phyloP scores from a whole-genome alignment of 2,113 vertebrate genomes.

The Polypterus senegalus region DNA sequence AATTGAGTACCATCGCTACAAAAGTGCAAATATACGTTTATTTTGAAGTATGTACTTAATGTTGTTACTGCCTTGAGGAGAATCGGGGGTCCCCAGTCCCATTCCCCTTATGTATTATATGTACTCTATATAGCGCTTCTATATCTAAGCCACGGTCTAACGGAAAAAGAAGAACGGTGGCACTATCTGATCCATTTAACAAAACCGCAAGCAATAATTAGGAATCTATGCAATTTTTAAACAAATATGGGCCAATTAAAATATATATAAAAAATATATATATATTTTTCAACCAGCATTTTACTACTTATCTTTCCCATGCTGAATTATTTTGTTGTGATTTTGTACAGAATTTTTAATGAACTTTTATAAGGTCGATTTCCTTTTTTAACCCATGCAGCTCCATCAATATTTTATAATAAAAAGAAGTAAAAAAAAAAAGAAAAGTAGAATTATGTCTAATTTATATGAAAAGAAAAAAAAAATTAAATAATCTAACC shows the following conservation, averaged over 20 bases:
- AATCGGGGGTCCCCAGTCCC: constrained; percentile 40
- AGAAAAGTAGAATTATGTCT: constrained; percentile 72
- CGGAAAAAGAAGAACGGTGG: constrained; percentile 28
- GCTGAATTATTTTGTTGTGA: constrained; percentile 84
- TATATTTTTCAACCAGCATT: constrained; percentile 87
- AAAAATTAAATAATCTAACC: constrained; percentile 67
- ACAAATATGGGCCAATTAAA: constrained; percentile 73
- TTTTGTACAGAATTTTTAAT: constrained; percentile 91
- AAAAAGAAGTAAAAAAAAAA: constrained; percentile 18
- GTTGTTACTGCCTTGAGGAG: constrained; percentile 55
- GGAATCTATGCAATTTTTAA: constrained; percentile 94
- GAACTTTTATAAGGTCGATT: constrained; percentile 82
- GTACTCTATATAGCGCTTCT: constrained; percentile 40
- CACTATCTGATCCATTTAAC: constrained; percentile 60
- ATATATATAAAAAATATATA: constrained; percentile 62
- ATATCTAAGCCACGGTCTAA: constrained; percentile 28
- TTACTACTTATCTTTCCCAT: constrained; percentile 80
- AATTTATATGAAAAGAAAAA: constrained; percentile 70
- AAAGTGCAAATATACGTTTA: constrained; percentile 46
- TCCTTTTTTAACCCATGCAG: constrained; percentile 78
- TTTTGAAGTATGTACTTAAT: constrained; percentile 52
- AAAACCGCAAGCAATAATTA: constrained; percentile 89
- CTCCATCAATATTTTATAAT: constrained; percentile 78
- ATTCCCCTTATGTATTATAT: constrained; percentile 47
- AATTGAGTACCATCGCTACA: constrained; percentile 37